A percentile compares a stretch with the other conserved stretches of the same genome.
Evolutionary conservation across 2,113 vertebrate genomes (phyloP).

Genomic region (Eurypyga helias): DNA sequence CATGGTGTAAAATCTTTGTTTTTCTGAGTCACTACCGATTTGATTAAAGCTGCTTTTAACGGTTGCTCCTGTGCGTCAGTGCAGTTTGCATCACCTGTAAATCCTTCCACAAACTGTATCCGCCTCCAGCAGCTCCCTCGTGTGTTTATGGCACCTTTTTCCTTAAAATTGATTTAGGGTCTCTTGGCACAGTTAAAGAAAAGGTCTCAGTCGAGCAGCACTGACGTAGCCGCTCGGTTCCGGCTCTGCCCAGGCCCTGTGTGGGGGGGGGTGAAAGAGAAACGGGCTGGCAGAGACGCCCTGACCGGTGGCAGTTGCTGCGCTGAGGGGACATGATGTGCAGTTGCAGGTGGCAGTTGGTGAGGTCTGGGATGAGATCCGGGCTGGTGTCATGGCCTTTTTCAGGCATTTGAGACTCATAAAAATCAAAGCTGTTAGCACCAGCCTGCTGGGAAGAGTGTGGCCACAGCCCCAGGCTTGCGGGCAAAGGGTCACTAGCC

Average conservation of each 20-base stretch:
- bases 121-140: not conserved
- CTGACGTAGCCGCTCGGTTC: not conserved
- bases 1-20: not conserved
- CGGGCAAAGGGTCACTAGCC: fast-evolving
- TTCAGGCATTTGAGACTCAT: no score
- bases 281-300: no score
- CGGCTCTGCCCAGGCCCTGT: no score
- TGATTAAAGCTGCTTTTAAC: constrained; percentile 79
- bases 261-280: no score
- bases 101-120: not conserved
- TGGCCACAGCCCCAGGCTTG: no score
- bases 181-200: not conserved
- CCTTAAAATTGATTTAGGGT: no score
- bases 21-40: constrained; percentile 58
- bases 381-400: no score
- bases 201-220: not conserved
- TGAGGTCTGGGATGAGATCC: not conserved
- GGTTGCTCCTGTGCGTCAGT: not conserved
- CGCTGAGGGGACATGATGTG: fast-evolving
- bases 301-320: no score
- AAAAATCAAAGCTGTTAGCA: not conserved
- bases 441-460: not conserved
- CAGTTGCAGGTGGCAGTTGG: no score
- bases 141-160: not conserved
- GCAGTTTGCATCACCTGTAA: not conserved